phyloP scores from a whole-genome alignment of 2,113 vertebrate species.

The Phylloscopus whistleri region DNA sequence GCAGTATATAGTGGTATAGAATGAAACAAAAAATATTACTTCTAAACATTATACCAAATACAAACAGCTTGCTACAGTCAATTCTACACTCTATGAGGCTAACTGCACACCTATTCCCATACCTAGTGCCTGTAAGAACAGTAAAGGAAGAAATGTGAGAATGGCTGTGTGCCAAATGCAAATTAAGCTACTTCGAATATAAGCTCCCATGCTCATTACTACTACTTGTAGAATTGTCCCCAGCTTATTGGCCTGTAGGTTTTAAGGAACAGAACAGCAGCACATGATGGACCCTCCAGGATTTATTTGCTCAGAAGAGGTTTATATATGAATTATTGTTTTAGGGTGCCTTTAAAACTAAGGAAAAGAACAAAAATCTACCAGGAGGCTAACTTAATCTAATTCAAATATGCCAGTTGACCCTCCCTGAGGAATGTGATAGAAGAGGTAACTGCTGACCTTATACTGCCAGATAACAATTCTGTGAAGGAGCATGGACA shows the following conservation, averaged over 20 bases:
- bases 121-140: background rate
- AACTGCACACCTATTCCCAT: background rate
- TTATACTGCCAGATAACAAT: background rate
- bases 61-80: background rate
- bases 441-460: background rate
- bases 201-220: background rate
- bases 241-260: background rate
- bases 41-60: background rate
- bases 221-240: background rate
- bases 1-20: background rate
- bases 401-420: background rate
- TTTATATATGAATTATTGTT: background rate
- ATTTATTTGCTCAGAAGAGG: background rate
- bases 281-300: background rate
- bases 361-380: background rate
- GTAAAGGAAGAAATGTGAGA: background rate
- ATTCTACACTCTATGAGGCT: background rate
- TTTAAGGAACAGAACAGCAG: background rate
- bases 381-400: background rate
- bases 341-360: background rate
- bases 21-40: background rate
- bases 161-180: background rate
- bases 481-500: rapidly evolving
- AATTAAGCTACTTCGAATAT: background rate
- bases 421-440: background rate